Percentiles rank a stretch among this genome's conserved stretches.
phyloP scores from a whole-genome alignment of 2,113 vertebrate genomes.

The Lota lota region DNA sequence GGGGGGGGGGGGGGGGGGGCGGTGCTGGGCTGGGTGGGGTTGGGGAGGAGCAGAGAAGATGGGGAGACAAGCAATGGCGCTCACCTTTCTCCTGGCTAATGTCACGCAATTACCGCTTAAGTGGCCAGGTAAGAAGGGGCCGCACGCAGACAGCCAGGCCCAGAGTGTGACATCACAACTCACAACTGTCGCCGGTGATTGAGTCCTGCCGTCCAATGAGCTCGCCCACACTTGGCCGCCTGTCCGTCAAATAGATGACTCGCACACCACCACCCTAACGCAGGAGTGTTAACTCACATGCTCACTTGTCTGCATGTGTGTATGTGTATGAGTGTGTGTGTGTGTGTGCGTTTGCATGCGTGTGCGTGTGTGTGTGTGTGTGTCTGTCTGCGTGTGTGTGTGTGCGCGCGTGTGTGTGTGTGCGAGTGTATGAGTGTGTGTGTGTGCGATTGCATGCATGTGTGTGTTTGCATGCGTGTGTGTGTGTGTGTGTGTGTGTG shows the following conservation, averaged over 20 bases:
- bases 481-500: too few relatives aligned
- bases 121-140: slow-evolving; percentile 80
- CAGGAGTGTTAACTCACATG: too few relatives aligned
- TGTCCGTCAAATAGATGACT: slow-evolving; percentile 24
- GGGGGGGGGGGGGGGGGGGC: neutral
- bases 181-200: slow-evolving; percentile 83
- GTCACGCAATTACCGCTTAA: slow-evolving; percentile 88
- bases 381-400: too few relatives aligned
- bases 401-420: too few relatives aligned
- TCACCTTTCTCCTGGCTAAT: slow-evolving; percentile 71
- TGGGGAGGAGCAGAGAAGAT: too few relatives aligned
- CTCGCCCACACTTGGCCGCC: slow-evolving; percentile 29
- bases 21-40: slow-evolving; percentile 2
- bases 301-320: too few relatives aligned
- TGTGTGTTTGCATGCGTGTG: too few relatives aligned
- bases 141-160: slow-evolving; percentile 45
- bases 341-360: neutral
- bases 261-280: too few relatives aligned
- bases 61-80: slow-evolving; percentile 44
- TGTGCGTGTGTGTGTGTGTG: neutral
- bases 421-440: too few relatives aligned
- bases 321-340: too few relatives aligned
- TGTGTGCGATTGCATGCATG: too few relatives aligned
- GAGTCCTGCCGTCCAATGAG: slow-evolving; percentile 79
- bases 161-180: slow-evolving; percentile 78